A percentile compares a stretch with the other conserved stretches of the same genome.
Conservation (phyloP, 2,113 vertebrate species). For the Melierax canorus region DNA sequence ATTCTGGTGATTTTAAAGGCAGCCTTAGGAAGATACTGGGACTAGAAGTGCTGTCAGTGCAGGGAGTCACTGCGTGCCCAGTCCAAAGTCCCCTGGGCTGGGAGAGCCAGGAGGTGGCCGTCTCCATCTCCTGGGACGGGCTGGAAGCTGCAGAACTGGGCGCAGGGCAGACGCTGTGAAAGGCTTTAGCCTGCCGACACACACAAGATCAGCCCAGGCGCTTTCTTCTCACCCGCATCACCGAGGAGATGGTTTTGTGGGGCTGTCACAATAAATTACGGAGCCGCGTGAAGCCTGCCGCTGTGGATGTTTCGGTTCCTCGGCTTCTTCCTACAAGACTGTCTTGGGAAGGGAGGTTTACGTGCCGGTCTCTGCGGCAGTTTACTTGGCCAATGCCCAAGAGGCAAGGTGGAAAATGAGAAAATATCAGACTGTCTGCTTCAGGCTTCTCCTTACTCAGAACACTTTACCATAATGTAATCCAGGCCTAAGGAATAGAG, state of each 20-base stretch:
- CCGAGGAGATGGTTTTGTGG: not conserved
- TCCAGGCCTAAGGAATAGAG: not conserved
- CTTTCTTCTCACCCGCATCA: not conserved
- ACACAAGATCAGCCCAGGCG: not conserved
- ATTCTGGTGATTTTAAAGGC: not conserved
- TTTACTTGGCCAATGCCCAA: not conserved
- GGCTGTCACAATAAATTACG: not conserved
- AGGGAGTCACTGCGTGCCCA: not conserved
- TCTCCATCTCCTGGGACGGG: not conserved
- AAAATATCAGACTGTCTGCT: not conserved
- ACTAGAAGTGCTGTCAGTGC: not conserved
- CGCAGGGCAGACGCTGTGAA: not conserved
- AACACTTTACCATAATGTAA: not conserved
- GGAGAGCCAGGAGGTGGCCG: not conserved
- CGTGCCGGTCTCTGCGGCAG: rapidly evolving
- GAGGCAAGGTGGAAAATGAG: not conserved
- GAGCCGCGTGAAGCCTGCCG: not conserved
- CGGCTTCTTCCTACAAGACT: not conserved
- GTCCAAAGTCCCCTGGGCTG: not conserved
- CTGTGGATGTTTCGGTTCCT: not conserved
- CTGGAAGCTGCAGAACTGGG: not conserved
- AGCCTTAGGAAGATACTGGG: not conserved
- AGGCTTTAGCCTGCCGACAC: not conserved
- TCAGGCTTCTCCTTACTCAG: not conserved
- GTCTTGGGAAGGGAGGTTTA: not conserved